A percentile compares a stretch with the other conserved stretches of the same genome.
phyloP scores from a whole-genome alignment of 2,888 invertebrate species.

The Leptinotarsa haldemani region DNA sequence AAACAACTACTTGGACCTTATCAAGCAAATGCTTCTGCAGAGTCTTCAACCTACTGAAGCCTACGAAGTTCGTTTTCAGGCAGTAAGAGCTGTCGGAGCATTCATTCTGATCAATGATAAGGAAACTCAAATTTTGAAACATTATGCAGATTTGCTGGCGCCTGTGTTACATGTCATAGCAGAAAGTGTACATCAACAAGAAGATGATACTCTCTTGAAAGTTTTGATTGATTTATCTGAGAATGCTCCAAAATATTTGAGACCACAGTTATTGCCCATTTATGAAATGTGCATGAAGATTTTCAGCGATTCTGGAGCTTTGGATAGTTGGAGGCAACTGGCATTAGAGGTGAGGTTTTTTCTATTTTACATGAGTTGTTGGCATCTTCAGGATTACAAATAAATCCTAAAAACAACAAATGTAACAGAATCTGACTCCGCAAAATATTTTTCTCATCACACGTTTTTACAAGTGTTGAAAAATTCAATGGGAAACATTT shows the following conservation, averaged over 20 bases:
- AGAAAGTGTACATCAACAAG: slow-evolving; percentile 84
- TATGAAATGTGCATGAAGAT: slow-evolving; percentile 91
- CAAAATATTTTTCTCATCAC: too few species aligned
- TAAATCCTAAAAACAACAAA: too few species aligned
- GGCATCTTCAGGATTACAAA: too few species aligned
- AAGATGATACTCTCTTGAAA: slow-evolving; percentile 92
- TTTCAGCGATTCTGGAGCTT: slow-evolving; percentile 76
- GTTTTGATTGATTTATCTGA: slow-evolving; percentile 95
- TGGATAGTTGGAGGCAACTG: slow-evolving; percentile 89
- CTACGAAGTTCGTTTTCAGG: slow-evolving; percentile 78
- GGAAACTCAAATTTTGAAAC: slow-evolving; percentile 89
- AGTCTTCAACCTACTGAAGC: slow-evolving; percentile 77
- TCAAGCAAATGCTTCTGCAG: slow-evolving; percentile 94
- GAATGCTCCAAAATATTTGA: slow-evolving; percentile 90
- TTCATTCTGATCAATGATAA: slow-evolving; percentile 95
- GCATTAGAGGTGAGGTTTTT: slow-evolving; percentile 79
- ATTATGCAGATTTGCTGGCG: slow-evolving; percentile 87
- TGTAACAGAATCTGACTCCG: too few species aligned
- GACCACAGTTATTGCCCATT: slow-evolving; percentile 86
- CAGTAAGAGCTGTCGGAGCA: slow-evolving; percentile 84
- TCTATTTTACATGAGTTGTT: too few species aligned
- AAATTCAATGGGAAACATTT: too few species aligned
- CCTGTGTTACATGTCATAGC: slow-evolving; percentile 81
- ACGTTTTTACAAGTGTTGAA: too few species aligned
- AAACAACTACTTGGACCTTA: slow-evolving; percentile 88